Percentiles rank a stretch among this genome's conserved stretches.
Conservation (phyloP, 2,888 invertebrate genomes). For the Spisula solida region DNA sequence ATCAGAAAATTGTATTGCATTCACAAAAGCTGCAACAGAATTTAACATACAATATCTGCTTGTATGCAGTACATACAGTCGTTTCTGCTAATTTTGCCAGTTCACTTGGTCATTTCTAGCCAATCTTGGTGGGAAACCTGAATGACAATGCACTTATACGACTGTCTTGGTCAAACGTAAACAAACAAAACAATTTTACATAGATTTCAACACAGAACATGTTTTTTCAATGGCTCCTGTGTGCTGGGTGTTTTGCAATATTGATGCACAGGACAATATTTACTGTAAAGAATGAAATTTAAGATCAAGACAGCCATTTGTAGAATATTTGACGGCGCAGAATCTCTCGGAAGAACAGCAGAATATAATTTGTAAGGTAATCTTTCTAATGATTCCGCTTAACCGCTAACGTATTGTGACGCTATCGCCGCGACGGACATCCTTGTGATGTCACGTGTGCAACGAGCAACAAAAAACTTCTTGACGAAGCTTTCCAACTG, state of each 20-base stretch:
- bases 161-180: too few species aligned
- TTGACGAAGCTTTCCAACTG: too few species aligned
- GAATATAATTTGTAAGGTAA: conserved; percentile 34
- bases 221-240: background rate
- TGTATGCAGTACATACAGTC: too few species aligned
- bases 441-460: conserved; percentile 40
- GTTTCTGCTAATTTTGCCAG: too few species aligned
- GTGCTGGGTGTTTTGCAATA: too few species aligned
- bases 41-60: too few species aligned
- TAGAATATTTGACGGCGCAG: background rate
- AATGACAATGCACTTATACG: too few species aligned
- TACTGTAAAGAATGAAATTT: background rate
- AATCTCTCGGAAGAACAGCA: background rate
- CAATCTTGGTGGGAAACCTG: too few species aligned
- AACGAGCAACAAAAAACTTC: background rate
- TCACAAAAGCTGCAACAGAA: too few species aligned
- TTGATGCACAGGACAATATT: background rate
- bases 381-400: conserved; percentile 1
- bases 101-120: too few species aligned
- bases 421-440: conserved; percentile 38
- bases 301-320: background rate
- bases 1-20: too few species aligned
- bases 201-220: background rate
- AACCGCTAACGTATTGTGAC: conserved; percentile 20
- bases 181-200: background rate